Evolutionary conservation across 2,797 vertebrate genomes (phyloP).

Genomic region (Anguilla marmorata): DNA sequence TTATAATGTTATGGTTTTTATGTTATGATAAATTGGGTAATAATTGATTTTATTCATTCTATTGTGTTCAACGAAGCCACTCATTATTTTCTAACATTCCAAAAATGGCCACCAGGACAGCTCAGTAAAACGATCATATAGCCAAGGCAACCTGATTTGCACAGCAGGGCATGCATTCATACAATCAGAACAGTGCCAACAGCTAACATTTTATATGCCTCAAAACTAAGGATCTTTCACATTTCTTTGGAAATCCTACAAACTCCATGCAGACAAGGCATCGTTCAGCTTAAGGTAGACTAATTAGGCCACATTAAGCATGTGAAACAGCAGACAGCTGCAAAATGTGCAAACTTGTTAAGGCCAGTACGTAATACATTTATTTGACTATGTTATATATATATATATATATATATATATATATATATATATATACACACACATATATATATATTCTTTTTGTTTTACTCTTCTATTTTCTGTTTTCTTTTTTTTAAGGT

Average conservation of each 20-base stretch:
- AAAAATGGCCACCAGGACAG: neutral
- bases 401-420: neutral
- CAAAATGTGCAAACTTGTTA: neutral
- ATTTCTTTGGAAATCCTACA: neutral
- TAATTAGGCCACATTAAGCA: neutral
- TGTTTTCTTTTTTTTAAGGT: neutral
- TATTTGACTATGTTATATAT: neutral
- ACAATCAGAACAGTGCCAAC: neutral
- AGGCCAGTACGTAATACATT: neutral
- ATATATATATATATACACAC: too few species aligned
- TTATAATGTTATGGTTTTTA: neutral
- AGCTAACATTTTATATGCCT: neutral
- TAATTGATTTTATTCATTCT: neutral
- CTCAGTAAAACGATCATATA: neutral
- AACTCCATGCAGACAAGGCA: neutral
- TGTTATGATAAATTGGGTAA: neutral
- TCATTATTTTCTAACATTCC: neutral
- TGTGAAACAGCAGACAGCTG: neutral
- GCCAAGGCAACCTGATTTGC: neutral
- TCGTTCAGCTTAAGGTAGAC: neutral
- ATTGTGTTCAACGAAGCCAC: neutral
- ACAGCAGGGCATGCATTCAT: neutral
- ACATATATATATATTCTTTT: too few species aligned
- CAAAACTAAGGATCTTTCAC: neutral
- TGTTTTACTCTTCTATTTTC: neutral